Percentiles rank a stretch among this genome's conserved stretches.
These are phyloP conservation scores for Encarsia formosa DNA, from an alignment of 2,888 invertebrate species.

Conservation along the genomic window DNA sequence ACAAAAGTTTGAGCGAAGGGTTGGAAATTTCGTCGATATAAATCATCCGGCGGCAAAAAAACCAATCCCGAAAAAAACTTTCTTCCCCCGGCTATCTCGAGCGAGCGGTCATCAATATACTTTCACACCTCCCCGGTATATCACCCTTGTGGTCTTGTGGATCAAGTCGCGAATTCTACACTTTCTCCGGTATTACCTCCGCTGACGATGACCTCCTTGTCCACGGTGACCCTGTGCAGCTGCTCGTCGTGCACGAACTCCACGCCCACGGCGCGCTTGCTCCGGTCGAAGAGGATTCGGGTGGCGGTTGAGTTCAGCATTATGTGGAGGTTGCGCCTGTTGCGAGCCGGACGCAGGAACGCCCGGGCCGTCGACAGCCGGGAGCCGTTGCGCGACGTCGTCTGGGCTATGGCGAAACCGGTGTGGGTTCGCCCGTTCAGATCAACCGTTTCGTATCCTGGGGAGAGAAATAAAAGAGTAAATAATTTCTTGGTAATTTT, in stretches of 20 bases:
- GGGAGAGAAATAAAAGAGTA: too few relatives aligned
- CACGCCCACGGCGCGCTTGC: conserved; percentile 72
- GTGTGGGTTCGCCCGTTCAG: conserved; percentile 66
- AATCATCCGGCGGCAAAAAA: too few relatives aligned
- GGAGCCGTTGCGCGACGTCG: conserved; percentile 81
- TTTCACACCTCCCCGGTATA: too few relatives aligned
- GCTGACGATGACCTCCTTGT: conserved; percentile 65
- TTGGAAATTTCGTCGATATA: too few relatives aligned
- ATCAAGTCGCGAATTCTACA: too few relatives aligned
- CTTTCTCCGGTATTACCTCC: too few relatives aligned
- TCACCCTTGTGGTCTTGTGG: too few relatives aligned
- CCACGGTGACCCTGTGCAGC: conserved; percentile 59
- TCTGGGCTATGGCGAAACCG: conserved; percentile 85
- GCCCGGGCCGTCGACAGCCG: conserved; percentile 77
- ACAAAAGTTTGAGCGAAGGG: too few relatives aligned
- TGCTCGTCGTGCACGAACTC: conserved; percentile 61
- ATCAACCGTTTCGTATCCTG: conserved; percentile 72
- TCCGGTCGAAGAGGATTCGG: conserved; percentile 67
- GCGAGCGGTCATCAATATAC: too few relatives aligned
- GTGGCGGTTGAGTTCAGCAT: conserved; percentile 79
- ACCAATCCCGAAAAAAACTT: too few relatives aligned
- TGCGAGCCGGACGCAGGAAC: conserved; percentile 73
- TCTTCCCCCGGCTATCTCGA: too few relatives aligned
- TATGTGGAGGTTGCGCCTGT: conserved; percentile 75
- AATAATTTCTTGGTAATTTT: too few relatives aligned